Percentiles rank a stretch among this genome's conserved stretches.
Conservation (phyloP, 2,113 vertebrate genomes). For the Psophia crepitans region DNA sequence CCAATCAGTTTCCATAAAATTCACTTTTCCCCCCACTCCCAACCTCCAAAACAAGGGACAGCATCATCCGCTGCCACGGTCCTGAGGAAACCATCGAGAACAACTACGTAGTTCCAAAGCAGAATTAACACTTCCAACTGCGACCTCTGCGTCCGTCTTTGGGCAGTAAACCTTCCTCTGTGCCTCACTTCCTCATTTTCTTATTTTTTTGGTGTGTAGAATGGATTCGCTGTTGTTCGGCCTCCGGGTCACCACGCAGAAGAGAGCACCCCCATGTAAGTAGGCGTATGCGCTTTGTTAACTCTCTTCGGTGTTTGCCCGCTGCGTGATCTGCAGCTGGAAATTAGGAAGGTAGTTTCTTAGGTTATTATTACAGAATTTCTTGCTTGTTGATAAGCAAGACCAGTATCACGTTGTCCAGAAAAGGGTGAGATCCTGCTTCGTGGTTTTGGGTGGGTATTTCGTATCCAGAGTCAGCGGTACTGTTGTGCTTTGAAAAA, state of each 20-base stretch:
- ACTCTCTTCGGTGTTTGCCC: not conserved
- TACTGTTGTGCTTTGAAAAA: not conserved
- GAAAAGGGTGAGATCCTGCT: not conserved
- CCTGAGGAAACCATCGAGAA: not conserved
- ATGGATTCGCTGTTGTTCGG: conserved; percentile 94
- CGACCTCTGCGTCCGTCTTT: not conserved
- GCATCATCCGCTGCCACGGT: fast-evolving
- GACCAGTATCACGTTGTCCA: not conserved
- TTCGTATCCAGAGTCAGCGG: not conserved
- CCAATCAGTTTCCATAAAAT: not conserved
- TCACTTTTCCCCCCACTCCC: not conserved
- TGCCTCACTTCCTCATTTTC: not conserved
- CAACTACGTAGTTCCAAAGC: not conserved
- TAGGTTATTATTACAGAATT: not conserved
- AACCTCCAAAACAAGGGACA: fast-evolving
- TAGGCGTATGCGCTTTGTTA: not conserved
- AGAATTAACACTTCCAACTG: not conserved
- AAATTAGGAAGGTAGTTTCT: not conserved
- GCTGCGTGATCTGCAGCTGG: not conserved
- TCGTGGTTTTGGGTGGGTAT: fast-evolving
- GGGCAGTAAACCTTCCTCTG: not conserved
- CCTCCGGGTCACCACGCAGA: conserved; percentile 97
- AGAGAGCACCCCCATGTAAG: conserved; percentile 97
- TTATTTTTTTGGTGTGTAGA: conserved; percentile 70
- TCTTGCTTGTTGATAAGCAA: not conserved